These are phyloP conservation scores for Pycnonotus jocosus DNA, from an alignment of 2,113 vertebrate species.

Conservation along the genomic window DNA sequence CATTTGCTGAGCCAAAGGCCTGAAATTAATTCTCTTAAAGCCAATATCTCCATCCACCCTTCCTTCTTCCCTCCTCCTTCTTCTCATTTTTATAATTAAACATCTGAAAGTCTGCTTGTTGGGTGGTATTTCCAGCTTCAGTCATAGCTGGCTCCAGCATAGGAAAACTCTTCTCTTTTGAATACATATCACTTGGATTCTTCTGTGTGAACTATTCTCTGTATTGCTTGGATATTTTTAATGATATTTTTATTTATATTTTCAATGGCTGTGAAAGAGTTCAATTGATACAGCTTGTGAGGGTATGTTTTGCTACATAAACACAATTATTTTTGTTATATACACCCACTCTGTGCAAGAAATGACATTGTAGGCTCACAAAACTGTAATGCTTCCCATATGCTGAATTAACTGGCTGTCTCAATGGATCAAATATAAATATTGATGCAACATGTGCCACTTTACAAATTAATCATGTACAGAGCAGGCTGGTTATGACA, in stretches of 20 bases:
- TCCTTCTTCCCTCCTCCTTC: neutral
- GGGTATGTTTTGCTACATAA: slow-evolving; percentile 44
- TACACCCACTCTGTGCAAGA: slow-evolving; percentile 26
- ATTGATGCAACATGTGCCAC: slow-evolving; percentile 27
- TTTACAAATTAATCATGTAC: slow-evolving; percentile 33
- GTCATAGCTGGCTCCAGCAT: slow-evolving; percentile 37
- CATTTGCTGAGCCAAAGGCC: neutral
- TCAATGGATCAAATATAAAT: slow-evolving; percentile 47
- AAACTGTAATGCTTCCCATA: slow-evolving; percentile 58
- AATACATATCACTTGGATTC: neutral
- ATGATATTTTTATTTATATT: slow-evolving; percentile 36
- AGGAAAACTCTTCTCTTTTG: slow-evolving; percentile 50
- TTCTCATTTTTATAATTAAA: slow-evolving; percentile 36
- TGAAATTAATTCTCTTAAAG: neutral
- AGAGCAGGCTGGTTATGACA: slow-evolving; percentile 6
- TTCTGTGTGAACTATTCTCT: slow-evolving; percentile 12
- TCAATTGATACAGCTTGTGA: slow-evolving; percentile 21
- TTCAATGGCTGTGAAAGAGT: slow-evolving; percentile 26
- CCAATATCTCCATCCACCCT: neutral
- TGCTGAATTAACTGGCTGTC: slow-evolving; percentile 15
- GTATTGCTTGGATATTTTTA: slow-evolving; percentile 7
- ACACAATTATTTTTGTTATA: slow-evolving; percentile 44
- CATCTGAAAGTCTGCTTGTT: slow-evolving; percentile 40
- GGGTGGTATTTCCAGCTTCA: slow-evolving; percentile 58
- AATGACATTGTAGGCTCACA: slow-evolving; percentile 38